A percentile compares a stretch with the other conserved stretches of the same genome.
Conservation (phyloP, 2,888 invertebrate species). For the Pseudococcus longispinus region DNA sequence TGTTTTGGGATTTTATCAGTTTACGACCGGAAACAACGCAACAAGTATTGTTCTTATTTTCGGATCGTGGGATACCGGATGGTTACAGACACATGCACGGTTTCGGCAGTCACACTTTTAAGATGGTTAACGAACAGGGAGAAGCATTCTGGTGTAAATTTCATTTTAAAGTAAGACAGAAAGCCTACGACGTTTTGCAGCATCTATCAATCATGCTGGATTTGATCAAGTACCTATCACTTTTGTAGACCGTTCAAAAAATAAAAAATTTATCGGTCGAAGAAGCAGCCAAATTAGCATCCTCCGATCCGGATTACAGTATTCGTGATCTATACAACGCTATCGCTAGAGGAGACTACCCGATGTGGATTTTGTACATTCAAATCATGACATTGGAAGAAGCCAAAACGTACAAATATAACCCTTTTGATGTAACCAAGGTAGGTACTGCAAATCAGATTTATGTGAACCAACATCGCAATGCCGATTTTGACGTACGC, state of each 20-base stretch:
- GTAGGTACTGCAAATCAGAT: conserved; percentile 62
- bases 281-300: conserved; percentile 74
- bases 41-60: conserved; percentile 83
- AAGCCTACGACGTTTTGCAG: no score
- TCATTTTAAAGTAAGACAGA: conserved; percentile 75
- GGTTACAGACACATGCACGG: conserved; percentile 94
- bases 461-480: no score
- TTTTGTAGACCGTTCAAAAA: conserved; percentile 78
- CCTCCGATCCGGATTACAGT: conserved; percentile 85
- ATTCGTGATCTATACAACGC: conserved; percentile 89
- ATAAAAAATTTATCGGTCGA: conserved; percentile 79
- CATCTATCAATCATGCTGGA: no score
- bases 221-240: background rate
- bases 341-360: conserved; percentile 76
- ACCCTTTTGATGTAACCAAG: conserved; percentile 95
- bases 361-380: conserved; percentile 81
- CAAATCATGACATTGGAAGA: conserved; percentile 91
- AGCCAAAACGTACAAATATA: conserved; percentile 79
- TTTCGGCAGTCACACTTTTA: conserved; percentile 93
- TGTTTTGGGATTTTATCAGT: conserved; percentile 96
- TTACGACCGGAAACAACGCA: conserved; percentile 87
- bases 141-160: conserved; percentile 87
- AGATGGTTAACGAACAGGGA: conserved; percentile 77
- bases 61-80: conserved; percentile 92
- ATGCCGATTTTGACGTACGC: no score